These are phyloP conservation scores for Drosophila busckii DNA, from an alignment of 1,140 invertebrate species.

Conservation along the genomic window DNA sequence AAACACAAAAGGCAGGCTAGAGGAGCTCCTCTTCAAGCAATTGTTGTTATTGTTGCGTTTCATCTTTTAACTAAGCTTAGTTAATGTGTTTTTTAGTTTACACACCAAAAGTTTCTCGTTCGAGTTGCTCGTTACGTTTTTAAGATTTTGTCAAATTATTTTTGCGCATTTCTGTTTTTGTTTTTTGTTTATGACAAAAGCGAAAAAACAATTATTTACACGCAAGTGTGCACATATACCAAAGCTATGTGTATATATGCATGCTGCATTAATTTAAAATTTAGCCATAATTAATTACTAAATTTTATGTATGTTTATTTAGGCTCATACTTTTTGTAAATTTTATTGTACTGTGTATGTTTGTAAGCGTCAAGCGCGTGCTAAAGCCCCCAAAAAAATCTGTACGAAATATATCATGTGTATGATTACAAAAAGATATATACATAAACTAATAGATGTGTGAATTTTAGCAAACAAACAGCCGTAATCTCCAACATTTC, in stretches of 20 bases:
- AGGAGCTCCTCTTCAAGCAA: too few relatives aligned
- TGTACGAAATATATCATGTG: conserved; percentile 30
- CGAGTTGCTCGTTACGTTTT: conserved; percentile 21
- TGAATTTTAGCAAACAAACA: not conserved
- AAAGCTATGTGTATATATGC: too few relatives aligned
- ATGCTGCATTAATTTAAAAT: too few relatives aligned
- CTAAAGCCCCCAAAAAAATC: conserved; percentile 17
- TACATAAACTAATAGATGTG: not conserved
- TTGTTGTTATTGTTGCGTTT: too few relatives aligned
- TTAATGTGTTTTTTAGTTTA: conserved; percentile 26
- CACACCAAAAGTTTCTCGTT: conserved; percentile 4
- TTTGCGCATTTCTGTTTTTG: conserved; percentile 5
- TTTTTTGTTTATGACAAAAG: conserved; percentile 9
- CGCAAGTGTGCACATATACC: too few relatives aligned
- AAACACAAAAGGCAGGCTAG: conserved; percentile 76
- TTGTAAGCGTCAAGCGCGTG: conserved; percentile 37
- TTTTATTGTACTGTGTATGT: conserved; percentile 27
- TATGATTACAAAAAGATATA: too few relatives aligned
- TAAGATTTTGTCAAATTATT: conserved; percentile 2
- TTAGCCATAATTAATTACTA: conserved; percentile 31
- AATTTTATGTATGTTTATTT: conserved; percentile 62
- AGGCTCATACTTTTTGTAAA: conserved; percentile 65
- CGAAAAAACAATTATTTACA: too few relatives aligned
- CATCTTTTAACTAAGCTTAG: conserved; percentile 6
- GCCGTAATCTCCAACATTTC: conserved; percentile 31